Percentiles rank a stretch among this genome's conserved stretches.
These are phyloP conservation scores for Rhabdornis inornatus DNA, from an alignment of 2,113 vertebrate genomes.

Conservation along the genomic window DNA sequence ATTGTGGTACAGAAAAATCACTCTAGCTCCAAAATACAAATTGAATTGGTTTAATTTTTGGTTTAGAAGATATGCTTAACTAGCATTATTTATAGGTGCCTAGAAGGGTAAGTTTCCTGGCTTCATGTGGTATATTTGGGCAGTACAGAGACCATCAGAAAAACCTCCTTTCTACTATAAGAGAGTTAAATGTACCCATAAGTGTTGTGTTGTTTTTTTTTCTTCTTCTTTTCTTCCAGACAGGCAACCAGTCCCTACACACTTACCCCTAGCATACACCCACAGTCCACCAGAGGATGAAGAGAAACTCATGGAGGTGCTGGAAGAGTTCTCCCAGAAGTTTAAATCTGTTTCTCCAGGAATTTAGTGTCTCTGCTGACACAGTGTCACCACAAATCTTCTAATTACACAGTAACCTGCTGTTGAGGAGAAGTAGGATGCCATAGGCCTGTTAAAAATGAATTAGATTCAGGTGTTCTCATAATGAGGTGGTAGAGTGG, in stretches of 20 bases:
- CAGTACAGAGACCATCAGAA: background rate
- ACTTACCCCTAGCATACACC: constrained; percentile 76
- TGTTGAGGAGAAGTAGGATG: background rate
- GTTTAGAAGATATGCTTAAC: background rate
- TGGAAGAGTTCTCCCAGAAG: constrained; percentile 72
- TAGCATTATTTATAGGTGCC: background rate
- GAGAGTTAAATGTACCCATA: background rate
- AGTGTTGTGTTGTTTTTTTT: background rate
- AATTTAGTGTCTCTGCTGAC: background rate
- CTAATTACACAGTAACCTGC: background rate
- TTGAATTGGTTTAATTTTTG: background rate
- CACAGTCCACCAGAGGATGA: constrained; percentile 69
- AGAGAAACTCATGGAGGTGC: constrained; percentile 63
- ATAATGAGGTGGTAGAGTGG: background rate
- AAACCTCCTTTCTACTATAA: background rate
- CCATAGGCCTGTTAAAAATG: background rate
- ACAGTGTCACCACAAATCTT: background rate
- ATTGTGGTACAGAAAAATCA: background rate
- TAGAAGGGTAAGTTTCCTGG: background rate
- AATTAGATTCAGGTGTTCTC: background rate
- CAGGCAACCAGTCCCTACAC: constrained; percentile 73
- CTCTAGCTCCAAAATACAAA: background rate
- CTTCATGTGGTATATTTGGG: background rate
- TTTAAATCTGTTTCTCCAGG: constrained; percentile 52
- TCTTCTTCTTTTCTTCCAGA: constrained; percentile 54